A percentile compares a stretch with the other conserved stretches of the same genome.
Evolutionary conservation across 2,113 vertebrate genomes (phyloP).

Genomic region (Chaetops frenatus): DNA sequence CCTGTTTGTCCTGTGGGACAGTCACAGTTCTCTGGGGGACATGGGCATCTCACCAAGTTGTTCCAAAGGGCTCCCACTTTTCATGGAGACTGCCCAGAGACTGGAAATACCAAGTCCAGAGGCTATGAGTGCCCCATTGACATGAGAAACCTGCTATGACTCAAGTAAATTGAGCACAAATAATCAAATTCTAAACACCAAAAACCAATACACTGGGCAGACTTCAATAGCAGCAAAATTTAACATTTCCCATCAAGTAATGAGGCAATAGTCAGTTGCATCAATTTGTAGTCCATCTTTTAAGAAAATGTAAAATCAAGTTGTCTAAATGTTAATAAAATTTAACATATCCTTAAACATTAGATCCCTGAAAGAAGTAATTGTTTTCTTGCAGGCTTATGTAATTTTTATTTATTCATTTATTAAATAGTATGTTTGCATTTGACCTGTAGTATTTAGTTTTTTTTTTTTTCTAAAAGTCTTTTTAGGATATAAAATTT

Average conservation of each 20-base stretch:
- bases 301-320: neutral
- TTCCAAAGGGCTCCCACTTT: neutral
- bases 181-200: neutral
- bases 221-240: neutral
- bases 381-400: neutral
- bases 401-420: neutral
- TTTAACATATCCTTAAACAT: neutral
- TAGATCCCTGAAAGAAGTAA: neutral
- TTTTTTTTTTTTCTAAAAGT: neutral
- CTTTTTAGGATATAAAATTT: neutral
- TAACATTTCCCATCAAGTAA: neutral
- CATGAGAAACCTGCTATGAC: neutral
- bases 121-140: neutral
- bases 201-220: neutral
- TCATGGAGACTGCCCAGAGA: neutral
- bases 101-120: accelerated
- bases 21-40: neutral
- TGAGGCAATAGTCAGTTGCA: neutral
- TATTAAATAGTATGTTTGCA: neutral
- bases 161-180: neutral
- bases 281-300: neutral
- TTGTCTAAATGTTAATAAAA: neutral
- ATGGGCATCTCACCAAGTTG: neutral
- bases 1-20: neutral
- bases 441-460: neutral